phyloP scores from a whole-genome alignment of 2,888 invertebrate genomes.

The Tetropium fuscum region DNA sequence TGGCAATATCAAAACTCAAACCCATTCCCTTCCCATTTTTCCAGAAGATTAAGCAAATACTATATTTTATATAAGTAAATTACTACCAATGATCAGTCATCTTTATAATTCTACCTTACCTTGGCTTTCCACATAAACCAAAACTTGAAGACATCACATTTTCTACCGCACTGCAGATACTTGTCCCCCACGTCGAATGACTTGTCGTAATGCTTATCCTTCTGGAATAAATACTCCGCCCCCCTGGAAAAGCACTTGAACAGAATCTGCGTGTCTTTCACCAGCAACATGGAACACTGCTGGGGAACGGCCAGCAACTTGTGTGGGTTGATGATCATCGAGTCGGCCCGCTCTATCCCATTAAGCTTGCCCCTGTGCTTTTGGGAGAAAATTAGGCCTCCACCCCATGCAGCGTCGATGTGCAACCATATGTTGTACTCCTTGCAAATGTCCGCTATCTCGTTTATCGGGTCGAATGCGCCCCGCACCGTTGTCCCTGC shows the following conservation, averaged over 20 bases:
- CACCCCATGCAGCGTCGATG: conserved; percentile 74
- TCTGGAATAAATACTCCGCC: conserved; percentile 71
- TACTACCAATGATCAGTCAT: too few species aligned
- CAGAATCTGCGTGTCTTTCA: conserved; percentile 63
- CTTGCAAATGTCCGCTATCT: conserved; percentile 95
- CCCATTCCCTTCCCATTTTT: too few species aligned
- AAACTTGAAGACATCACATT: conserved; percentile 78
- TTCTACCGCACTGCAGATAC: conserved; percentile 77
- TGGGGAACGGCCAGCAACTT: conserved; percentile 72
- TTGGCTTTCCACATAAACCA: conserved; percentile 81
- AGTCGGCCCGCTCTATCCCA: conserved; percentile 71
- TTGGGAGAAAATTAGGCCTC: conserved; percentile 70
- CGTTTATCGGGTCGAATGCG: conserved; percentile 93
- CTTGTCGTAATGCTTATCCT: conserved; percentile 70
- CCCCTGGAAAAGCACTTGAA: conserved; percentile 66
- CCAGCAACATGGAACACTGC: conserved; percentile 69
- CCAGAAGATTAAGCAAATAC: too few species aligned
- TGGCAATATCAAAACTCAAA: too few species aligned
- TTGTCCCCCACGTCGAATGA: conserved; percentile 70
- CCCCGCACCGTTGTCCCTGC: conserved; percentile 93
- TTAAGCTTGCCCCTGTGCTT: conserved; percentile 67
- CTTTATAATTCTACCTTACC: too few species aligned
- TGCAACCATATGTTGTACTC: conserved; percentile 97
- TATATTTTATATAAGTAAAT: too few species aligned
- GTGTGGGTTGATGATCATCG: conserved; percentile 73